Base-by-base conservation (phyloP, 2,888 invertebrate genomes). In the Coelogynopora nodosa region DNA sequence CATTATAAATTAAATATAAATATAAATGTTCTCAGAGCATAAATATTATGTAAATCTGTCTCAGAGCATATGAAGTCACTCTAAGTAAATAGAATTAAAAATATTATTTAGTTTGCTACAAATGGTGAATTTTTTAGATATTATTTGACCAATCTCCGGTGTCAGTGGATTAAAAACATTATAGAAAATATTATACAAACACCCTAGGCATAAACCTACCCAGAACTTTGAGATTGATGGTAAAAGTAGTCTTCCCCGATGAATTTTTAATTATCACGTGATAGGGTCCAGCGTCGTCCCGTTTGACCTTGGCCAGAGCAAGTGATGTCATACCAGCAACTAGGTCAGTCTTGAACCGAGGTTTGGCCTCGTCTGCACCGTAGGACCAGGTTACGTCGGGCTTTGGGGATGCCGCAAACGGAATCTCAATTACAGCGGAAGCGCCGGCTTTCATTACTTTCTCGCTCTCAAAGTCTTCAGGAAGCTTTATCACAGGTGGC, bases 161-260 rank as follows among this genome's bases (percentile, higher is more conserved):
- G 91, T 90, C 85, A 89, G 88, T 28, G 91, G 91, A n/a, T n/a
- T n/a, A n/a, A n/a, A n/a, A n/a, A n/a, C n/a, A n/a, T n/a, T n/a
- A n/a, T n/a, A n/a, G n/a, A n/a, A n/a, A n/a, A n/a, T n/a, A n/a
- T n/a, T n/a, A n/a, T n/a, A n/a, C n/a, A n/a, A n/a, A n/a, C n/a
- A n/a, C n/a, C n/a, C n/a, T n/a, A 49, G 90, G 89, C n/a, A 90
- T 89, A 49, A 92, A 92, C 88, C 91, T 91, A 89, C 92, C 86
- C 13, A 87, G 87, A 0, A 87, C 80, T 0, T 27, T 30, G 0
- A 87, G 30, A n/a, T 87, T n/a, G 13, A 81, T 82, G 28, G 87
- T 87, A 1, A 86, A n/a, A 31, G 87, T 86, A 0, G 28, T 28
- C n/a, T 87, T 29, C 5, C 87, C 87, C 23, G 0, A 0, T 27